Conservation (phyloP, 2,113 vertebrate species). For the Malurus melanocephalus region DNA sequence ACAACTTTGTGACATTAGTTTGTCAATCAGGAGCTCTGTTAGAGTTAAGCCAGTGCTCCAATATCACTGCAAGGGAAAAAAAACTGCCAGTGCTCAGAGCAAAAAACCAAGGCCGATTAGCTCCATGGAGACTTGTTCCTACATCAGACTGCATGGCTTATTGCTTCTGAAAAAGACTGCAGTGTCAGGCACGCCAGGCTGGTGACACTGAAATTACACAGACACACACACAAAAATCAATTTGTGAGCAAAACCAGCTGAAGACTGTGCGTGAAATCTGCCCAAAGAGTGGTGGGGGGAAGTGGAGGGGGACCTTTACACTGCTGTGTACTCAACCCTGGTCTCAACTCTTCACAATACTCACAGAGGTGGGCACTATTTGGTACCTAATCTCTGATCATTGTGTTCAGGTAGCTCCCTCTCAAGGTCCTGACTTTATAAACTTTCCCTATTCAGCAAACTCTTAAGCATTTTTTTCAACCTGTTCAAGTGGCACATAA, state of each 20-base stretch:
- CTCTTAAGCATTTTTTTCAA: not conserved
- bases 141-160: slow-evolving; percentile 33
- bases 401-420: not conserved
- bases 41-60: not conserved
- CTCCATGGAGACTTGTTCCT: slow-evolving; percentile 56
- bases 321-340: not conserved
- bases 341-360: not conserved
- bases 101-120: slow-evolving; percentile 47
- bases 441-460: not conserved
- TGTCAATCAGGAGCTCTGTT: slow-evolving; percentile 38
- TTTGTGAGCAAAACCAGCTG: not conserved
- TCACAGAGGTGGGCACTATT: not conserved
- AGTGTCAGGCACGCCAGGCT: not conserved
- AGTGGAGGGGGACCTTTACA: no score
- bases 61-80: not conserved
- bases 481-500: slow-evolving; percentile 11
- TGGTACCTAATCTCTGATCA: not conserved
- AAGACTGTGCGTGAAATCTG: not conserved
- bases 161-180: slow-evolving; percentile 30
- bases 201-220: slow-evolving; percentile 9
- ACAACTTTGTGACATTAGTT: not conserved
- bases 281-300: not conserved
- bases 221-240: not conserved
- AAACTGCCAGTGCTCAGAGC: not conserved
- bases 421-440: not conserved